Evolutionary conservation across 2,797 vertebrate species (phyloP).

Genomic region (Enteromius thamalakanensis): DNA sequence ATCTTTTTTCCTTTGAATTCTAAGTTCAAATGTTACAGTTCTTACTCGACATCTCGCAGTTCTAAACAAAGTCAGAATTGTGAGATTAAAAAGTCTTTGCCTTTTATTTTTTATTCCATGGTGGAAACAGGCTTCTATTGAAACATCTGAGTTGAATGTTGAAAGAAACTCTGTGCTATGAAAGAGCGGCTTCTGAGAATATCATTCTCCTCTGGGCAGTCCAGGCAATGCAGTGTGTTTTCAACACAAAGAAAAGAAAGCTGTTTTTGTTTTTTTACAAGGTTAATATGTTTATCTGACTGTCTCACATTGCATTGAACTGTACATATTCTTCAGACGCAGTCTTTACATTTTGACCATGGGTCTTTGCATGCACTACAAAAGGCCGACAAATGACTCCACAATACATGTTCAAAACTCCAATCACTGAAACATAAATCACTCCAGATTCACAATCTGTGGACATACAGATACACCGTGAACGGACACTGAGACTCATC

Average conservation of each 20-base stretch:
- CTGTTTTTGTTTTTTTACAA: slow-evolving; percentile 56
- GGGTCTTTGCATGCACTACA: slow-evolving; percentile 87
- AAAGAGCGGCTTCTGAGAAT: slow-evolving; percentile 15
- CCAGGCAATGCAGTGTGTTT: neutral
- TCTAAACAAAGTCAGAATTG: neutral
- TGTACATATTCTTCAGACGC: slow-evolving; percentile 73
- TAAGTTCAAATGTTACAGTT: neutral
- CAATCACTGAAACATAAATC: slow-evolving; percentile 67
- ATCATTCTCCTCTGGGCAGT: neutral
- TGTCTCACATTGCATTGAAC: slow-evolving; percentile 73
- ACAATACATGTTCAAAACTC: slow-evolving; percentile 79
- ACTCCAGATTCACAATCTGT: slow-evolving; percentile 26
- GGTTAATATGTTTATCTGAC: slow-evolving; percentile 80
- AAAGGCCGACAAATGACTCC: slow-evolving; percentile 85
- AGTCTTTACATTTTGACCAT: slow-evolving; percentile 75
- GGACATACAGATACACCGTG: slow-evolving; percentile 72
- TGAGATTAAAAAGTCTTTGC: neutral
- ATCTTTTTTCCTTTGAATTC: neutral
- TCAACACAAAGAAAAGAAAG: slow-evolving; percentile 59
- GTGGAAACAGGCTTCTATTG: neutral
- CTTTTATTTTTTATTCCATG: neutral
- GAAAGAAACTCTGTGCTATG: neutral
- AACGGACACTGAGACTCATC: slow-evolving; percentile 79
- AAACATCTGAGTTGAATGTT: neutral
- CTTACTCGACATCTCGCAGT: neutral